Evolutionary conservation across 1,140 invertebrate genomes (phyloP).

Genomic region (Drosophila sp.): DNA sequence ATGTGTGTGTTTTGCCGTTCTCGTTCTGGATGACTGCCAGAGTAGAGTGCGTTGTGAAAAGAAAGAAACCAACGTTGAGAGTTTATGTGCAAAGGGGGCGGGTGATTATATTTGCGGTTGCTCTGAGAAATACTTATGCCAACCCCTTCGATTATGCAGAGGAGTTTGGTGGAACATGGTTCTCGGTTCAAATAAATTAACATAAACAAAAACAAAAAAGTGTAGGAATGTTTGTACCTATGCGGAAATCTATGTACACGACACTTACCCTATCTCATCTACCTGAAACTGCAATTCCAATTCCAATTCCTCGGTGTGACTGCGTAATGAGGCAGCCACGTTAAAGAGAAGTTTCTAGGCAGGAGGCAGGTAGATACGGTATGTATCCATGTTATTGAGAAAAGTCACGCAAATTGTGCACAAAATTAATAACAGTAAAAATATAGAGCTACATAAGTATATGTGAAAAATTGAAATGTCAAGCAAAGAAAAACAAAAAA

Average conservation of each 20-base stretch:
- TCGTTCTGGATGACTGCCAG: constrained; percentile 74
- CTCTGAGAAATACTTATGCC: constrained; percentile 36
- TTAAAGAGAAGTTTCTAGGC: constrained; percentile 14
- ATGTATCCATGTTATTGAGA: constrained; percentile 69
- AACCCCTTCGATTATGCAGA: constrained; percentile 59
- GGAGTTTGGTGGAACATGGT: constrained; percentile 36
- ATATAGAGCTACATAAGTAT: not conserved
- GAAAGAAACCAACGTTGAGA: constrained; percentile 25
- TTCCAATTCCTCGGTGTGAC: constrained; percentile 15
- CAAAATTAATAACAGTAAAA: constrained; percentile 60
- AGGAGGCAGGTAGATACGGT: constrained; percentile 22
- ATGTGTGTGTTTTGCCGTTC: constrained; percentile 13
- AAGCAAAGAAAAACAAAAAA: constrained; percentile 43
- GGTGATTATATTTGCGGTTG: constrained; percentile 69
- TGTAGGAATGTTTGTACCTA: not conserved
- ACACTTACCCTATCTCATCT: not conserved
- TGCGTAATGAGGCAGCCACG: constrained; percentile 48
- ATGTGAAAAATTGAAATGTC: constrained; percentile 77
- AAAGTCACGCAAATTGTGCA: constrained; percentile 78
- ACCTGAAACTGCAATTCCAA: not conserved
- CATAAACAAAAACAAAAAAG: constrained; percentile 69
- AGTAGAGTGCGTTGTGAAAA: constrained; percentile 61
- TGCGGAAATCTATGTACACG: constrained; percentile 40
- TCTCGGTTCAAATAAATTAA: constrained; percentile 68
- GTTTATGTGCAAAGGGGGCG: constrained; percentile 10